These are phyloP conservation scores for Dipodomys stephensi DNA, from an alignment of 2,113 vertebrate genomes.

Conservation along the genomic window DNA sequence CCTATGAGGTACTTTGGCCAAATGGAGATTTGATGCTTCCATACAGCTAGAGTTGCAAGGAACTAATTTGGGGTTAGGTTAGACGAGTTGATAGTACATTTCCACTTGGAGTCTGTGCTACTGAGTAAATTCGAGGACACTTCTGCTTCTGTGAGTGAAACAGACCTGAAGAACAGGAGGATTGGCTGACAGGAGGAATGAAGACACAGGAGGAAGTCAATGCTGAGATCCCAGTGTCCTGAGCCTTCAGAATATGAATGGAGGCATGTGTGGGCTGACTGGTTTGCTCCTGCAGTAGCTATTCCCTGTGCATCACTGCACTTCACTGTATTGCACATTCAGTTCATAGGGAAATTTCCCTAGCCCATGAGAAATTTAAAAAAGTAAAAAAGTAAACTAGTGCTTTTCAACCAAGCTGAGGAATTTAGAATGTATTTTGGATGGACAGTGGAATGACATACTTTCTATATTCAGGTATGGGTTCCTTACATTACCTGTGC, in stretches of 20 bases:
- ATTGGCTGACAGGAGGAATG: background rate
- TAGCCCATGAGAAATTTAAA: background rate
- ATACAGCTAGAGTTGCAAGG: background rate
- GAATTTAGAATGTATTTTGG: background rate
- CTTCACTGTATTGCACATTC: background rate
- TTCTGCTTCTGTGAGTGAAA: background rate
- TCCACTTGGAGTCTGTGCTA: background rate
- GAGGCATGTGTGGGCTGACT: background rate
- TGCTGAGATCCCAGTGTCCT: background rate
- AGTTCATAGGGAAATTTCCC: no score
- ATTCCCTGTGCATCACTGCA: fast-evolving
- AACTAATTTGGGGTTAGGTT: background rate
- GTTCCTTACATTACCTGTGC: background rate
- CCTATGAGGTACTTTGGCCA: background rate
- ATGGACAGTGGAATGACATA: background rate
- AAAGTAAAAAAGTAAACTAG: background rate
- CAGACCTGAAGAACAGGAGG: background rate
- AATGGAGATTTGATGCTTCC: background rate
- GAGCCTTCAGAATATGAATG: background rate
- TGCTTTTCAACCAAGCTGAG: background rate
- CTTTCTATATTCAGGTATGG: background rate
- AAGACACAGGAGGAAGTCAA: background rate
- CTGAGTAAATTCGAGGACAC: background rate
- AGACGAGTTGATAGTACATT: background rate
- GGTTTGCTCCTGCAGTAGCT: background rate